These are phyloP conservation scores for Sycophila texana DNA, from an alignment of 2,888 invertebrate genomes.

Conservation along the genomic window DNA sequence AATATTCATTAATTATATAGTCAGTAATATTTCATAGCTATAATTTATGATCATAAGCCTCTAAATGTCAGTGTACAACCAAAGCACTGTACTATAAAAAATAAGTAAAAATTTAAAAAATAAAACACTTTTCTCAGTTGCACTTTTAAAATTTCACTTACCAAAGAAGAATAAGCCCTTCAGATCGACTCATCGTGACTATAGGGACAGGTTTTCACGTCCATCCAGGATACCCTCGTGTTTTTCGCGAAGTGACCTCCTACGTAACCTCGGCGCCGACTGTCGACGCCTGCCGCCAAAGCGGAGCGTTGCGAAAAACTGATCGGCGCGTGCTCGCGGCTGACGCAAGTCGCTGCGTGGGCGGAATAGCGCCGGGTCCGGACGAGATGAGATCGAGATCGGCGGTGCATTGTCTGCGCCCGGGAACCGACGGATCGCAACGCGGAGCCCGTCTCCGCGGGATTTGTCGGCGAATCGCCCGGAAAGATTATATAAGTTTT, in stretches of 20 bases:
- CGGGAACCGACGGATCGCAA: constrained; percentile 23
- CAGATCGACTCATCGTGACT: no score
- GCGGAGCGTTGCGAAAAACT: constrained; percentile 10
- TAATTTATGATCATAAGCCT: no score
- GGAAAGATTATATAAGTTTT: constrained; percentile 23
- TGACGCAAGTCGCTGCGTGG: constrained; percentile 21
- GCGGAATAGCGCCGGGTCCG: constrained; percentile 23
- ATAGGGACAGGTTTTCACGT: no score
- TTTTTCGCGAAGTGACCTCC: constrained; percentile 26
- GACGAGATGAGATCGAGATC: constrained; percentile 28
- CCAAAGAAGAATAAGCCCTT: no score
- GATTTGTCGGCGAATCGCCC: constrained; percentile 18
- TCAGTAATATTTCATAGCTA: no score
- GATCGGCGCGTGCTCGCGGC: neutral
- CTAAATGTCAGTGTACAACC: no score
- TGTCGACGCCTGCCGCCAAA: neutral
- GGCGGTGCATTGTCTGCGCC: constrained; percentile 6
- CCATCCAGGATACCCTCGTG: no score
- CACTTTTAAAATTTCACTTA: no score
- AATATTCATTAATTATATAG: no score
- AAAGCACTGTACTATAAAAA: no score
- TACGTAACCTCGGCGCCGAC: constrained; percentile 1
- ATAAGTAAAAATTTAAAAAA: no score
- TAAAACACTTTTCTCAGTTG: no score
- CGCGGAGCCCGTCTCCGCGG: neutral